Evolutionary conservation across 2,113 vertebrate genomes (phyloP).

Genomic region (Sapajus apella): DNA sequence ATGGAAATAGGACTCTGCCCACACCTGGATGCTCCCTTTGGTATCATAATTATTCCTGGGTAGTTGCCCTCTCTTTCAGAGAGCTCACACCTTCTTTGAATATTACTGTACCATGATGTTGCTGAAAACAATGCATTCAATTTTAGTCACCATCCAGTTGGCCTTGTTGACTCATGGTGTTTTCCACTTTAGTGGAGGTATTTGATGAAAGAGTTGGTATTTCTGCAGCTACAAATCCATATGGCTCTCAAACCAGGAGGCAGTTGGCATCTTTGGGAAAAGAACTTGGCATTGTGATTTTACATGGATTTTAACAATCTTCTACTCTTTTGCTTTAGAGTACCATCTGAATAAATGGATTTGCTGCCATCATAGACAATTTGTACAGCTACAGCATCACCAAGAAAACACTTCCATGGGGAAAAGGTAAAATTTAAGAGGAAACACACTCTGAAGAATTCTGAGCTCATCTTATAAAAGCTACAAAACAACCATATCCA

Average conservation of each 20-base stretch:
- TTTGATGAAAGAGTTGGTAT: constrained; percentile 12
- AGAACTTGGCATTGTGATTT: constrained; percentile 24
- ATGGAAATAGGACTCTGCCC: neutral
- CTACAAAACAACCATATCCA: constrained; percentile 27
- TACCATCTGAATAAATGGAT: neutral
- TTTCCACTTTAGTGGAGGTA: constrained; percentile 9
- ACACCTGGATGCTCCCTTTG: constrained; percentile 31
- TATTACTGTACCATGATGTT: neutral
- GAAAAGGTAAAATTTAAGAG: constrained; percentile 22
- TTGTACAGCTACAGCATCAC: neutral
- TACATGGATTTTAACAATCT: constrained; percentile 15
- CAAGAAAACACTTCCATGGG: constrained; percentile 22
- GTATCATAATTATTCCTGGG: constrained; percentile 38
- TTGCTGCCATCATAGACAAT: constrained; percentile 3
- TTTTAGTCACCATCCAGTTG: constrained; percentile 32
- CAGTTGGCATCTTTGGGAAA: constrained; percentile 22
- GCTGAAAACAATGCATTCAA: constrained; percentile 14
- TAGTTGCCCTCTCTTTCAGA: neutral
- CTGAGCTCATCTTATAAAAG: constrained; percentile 33
- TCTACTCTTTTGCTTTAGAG: constrained; percentile 30
- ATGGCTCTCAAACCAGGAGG: constrained; percentile 29
- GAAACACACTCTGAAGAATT: constrained; percentile 7
- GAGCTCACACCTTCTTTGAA: constrained; percentile 33
- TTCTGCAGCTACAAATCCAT: constrained; percentile 36
- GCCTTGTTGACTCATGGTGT: neutral